A percentile compares a stretch with the other conserved stretches of the same genome.
These are phyloP conservation scores for Agapornis canus DNA, from an alignment of 2,797 vertebrate genomes.

Conservation along the genomic window DNA sequence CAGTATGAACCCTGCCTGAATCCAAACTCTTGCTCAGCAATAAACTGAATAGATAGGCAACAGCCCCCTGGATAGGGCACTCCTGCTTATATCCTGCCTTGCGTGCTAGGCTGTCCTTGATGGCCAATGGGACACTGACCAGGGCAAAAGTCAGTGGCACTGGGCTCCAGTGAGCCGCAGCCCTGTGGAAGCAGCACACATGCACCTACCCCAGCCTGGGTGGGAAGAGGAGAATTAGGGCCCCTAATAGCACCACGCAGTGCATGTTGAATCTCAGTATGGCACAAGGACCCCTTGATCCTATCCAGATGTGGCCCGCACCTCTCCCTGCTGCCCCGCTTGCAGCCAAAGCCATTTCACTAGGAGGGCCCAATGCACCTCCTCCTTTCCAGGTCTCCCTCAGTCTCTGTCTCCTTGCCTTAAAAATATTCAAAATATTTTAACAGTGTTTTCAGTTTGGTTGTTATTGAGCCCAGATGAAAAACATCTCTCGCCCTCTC, in stretches of 20 bases:
- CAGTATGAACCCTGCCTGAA: background rate
- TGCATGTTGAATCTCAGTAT: rapidly evolving
- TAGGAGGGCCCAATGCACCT: background rate
- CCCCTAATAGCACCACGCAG: rapidly evolving
- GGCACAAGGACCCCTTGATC: background rate
- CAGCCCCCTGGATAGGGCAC: rapidly evolving
- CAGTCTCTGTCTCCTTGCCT: background rate
- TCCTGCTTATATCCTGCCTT: background rate
- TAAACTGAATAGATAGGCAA: rapidly evolving
- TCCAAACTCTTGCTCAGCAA: background rate
- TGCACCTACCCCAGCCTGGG: background rate
- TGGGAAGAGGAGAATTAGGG: background rate
- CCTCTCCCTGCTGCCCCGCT: background rate
- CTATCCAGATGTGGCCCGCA: background rate
- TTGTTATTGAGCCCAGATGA: background rate
- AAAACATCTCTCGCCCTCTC: background rate
- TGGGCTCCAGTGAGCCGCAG: background rate
- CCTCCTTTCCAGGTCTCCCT: background rate
- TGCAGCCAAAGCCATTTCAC: background rate
- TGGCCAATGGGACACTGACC: background rate
- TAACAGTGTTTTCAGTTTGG: background rate
- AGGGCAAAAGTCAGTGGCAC: background rate
- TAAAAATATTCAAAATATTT: conserved; percentile 8
- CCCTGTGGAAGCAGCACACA: background rate
- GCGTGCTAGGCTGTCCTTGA: background rate